Evolutionary conservation across 23 tunicate genomes (phyloP), one percentile per base, ranked within the genome.

Genomic region (Pegea sp.): DNA sequence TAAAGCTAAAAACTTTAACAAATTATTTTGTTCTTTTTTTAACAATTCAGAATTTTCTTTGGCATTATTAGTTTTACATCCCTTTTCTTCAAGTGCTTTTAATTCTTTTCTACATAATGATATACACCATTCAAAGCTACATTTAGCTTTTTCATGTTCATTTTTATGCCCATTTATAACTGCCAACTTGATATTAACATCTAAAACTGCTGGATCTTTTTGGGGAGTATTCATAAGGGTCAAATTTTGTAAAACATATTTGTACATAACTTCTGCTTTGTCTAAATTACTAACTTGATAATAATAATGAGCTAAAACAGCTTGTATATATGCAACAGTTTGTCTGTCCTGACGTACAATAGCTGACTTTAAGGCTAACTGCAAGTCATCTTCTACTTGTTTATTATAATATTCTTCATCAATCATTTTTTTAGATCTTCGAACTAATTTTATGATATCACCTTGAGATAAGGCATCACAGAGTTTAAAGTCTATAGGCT

Each of bases 201-300:
- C 46, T 8, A 38, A 11, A 11, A 38, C 16, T 8, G 46, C 16
- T 38, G 16, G 46, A 38, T 38, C 46, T 8, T 11, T 38, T 8
- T 11, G 46, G 16, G 46, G 46, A 38, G 16, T 16, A 38, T 11
- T 8, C 46, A 38, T 38, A 38, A 38, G 46, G 13, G 11, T 38
- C 16, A 38, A 38, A 38, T 38, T 38, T 38, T 38, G 46, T 8
- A 38, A 8, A 8, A 38, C 46, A 38, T 8, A 38, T 16, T 38
- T 38, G 16, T 38, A 38, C 46, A 38, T 38, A 38, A 38, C 16
- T 38, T 38, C 46, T 38, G 46, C 46, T 38, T 38, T 38, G 11
- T 38, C 46, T 8, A 38, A 16, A 38, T 38, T 16, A 38, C 16
- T 16, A 8, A 8, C 16, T 11, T 16, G 16, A 11, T 8, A 38